A percentile compares a stretch with the other conserved stretches of the same genome.
These are phyloP conservation scores for Silurus lanzhouensis DNA, from an alignment of 2,797 vertebrate species.

Conservation along the genomic window DNA sequence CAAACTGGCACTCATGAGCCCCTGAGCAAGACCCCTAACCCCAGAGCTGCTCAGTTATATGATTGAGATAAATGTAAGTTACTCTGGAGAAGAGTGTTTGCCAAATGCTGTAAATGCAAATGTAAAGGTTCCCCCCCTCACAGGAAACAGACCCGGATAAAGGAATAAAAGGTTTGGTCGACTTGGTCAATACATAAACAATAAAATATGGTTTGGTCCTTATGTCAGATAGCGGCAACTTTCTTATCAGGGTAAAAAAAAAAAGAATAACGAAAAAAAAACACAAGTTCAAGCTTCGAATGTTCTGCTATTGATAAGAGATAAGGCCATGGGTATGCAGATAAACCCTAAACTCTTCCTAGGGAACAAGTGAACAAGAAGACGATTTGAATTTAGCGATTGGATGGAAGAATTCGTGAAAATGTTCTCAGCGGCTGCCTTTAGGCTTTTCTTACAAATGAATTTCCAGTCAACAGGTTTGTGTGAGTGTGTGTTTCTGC, in stretches of 20 bases:
- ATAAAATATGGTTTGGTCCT: not conserved
- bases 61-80: too few species aligned
- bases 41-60: too few species aligned
- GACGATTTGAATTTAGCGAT: not conserved
- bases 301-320: not conserved
- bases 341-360: not conserved
- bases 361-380: not conserved
- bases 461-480: conserved; percentile 7
- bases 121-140: not conserved
- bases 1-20: too few species aligned
- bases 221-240: not conserved
- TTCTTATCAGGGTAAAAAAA: not conserved
- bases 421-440: not conserved
- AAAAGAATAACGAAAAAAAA: too few species aligned
- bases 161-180: not conserved
- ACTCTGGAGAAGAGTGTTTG: too few species aligned
- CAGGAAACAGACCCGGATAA: too few species aligned
- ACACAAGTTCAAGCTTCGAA: too few species aligned
- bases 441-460: conserved; percentile 13
- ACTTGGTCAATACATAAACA: not conserved
- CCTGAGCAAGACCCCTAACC: too few species aligned
- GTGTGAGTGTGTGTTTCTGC: too few species aligned
- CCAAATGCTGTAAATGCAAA: too few species aligned
- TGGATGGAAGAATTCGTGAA: conserved; percentile 14
- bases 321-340: not conserved